Conservation (phyloP, 2,888 invertebrate species). For the Dasypogon diadema region DNA sequence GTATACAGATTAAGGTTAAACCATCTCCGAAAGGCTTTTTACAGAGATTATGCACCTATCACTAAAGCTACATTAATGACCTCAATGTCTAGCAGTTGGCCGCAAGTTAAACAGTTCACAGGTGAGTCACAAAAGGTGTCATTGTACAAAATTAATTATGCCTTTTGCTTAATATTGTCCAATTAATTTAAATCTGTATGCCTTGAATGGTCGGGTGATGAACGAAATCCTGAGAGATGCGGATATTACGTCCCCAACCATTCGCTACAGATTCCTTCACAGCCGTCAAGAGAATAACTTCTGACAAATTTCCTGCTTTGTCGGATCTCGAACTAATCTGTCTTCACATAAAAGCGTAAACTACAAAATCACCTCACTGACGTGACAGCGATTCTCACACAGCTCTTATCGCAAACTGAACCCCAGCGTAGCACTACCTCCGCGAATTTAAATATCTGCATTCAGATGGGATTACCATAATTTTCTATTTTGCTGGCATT, state of each 20-base stretch:
- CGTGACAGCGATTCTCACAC: neutral
- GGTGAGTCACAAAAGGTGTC: too few relatives aligned
- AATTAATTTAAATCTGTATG: too few relatives aligned
- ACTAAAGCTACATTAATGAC: too few relatives aligned
- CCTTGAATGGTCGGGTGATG: too few relatives aligned
- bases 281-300: slow-evolving; percentile 1
- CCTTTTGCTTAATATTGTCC: too few relatives aligned
- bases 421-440: neutral
- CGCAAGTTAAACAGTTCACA: too few relatives aligned
- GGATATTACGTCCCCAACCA: neutral
- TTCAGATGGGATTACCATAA: slow-evolving; percentile 45
- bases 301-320: slow-evolving; percentile 16
- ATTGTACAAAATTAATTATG: too few relatives aligned
- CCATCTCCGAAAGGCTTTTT: too few relatives aligned
- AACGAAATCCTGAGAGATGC: too few relatives aligned
- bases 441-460: slow-evolving; percentile 38
- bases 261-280: neutral
- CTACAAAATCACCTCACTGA: slow-evolving; percentile 18
- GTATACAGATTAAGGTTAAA: too few relatives aligned
- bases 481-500: slow-evolving; percentile 46
- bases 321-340: slow-evolving; percentile 23
- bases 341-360: slow-evolving; percentile 6
- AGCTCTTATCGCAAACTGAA: slow-evolving; percentile 4
- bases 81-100: too few relatives aligned
- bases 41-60: too few relatives aligned